phyloP scores from a whole-genome alignment of 2,797 vertebrate genomes.

The Sebastes taczanowskii region DNA sequence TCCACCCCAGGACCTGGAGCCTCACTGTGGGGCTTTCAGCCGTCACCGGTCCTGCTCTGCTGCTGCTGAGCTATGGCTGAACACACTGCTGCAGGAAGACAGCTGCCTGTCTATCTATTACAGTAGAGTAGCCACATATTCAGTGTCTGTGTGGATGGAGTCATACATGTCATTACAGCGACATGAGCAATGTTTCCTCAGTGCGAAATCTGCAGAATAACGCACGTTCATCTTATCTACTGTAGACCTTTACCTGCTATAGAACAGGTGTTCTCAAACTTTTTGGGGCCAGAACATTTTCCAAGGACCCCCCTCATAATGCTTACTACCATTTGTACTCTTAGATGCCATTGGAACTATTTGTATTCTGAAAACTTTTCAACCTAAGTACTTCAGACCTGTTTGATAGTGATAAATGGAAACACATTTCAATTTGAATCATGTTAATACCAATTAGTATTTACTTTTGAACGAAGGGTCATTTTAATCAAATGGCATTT shows the following conservation, averaged over 20 bases:
- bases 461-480: too few relatives aligned
- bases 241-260: background rate
- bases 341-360: too few relatives aligned
- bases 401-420: too few relatives aligned
- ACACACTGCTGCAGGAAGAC: constrained; percentile 13
- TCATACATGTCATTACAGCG: constrained; percentile 19
- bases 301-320: too few relatives aligned
- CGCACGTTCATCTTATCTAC: background rate
- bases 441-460: too few relatives aligned
- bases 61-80: constrained; percentile 5
- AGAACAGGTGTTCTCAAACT: background rate
- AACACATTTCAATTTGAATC: too few relatives aligned
- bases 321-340: too few relatives aligned
- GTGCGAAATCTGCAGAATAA: constrained; percentile 15
- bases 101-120: constrained; percentile 12
- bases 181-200: constrained; percentile 9
- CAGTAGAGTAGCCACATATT: constrained; percentile 12
- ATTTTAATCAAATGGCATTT: too few relatives aligned
- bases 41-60: constrained; percentile 31
- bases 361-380: too few relatives aligned
- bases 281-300: too few relatives aligned
- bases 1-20: constrained; percentile 31
- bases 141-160: constrained; percentile 20
- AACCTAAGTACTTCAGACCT: too few relatives aligned
- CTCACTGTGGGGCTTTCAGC: constrained; percentile 46